Conservation (phyloP, 2,797 vertebrate species). For the Rhinichthys osculus region DNA sequence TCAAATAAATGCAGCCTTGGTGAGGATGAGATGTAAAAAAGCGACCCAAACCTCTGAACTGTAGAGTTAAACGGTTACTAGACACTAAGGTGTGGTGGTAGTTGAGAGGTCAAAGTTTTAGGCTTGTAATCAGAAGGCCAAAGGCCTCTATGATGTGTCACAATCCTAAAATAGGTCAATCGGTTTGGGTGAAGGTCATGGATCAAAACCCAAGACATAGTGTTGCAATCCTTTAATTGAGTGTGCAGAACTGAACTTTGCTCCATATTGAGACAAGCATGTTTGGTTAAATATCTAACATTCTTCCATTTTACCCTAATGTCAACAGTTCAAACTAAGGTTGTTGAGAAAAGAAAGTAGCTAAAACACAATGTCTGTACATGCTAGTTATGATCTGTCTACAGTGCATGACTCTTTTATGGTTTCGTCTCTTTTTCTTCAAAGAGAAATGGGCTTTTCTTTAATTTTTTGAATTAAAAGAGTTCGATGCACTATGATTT, state of each 20-base stretch:
- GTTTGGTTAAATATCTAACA: not conserved
- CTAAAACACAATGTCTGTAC: not conserved
- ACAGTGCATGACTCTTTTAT: too few species aligned
- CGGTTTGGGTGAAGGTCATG: not conserved
- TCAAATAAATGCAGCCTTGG: not conserved
- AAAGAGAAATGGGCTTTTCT: not conserved
- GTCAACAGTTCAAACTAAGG: constrained; percentile 1
- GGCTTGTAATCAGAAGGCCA: not conserved
- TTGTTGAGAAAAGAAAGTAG: constrained; percentile 8
- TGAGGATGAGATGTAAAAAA: not conserved
- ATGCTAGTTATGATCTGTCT: not conserved
- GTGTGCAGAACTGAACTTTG: constrained; percentile 10
- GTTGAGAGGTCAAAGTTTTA: not conserved
- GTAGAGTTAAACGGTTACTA: not conserved
- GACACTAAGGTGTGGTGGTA: not conserved
- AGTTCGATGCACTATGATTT: not conserved
- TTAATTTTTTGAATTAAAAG: not conserved
- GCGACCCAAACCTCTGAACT: too few species aligned
- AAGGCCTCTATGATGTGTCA: not conserved
- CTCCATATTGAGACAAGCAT: not conserved
- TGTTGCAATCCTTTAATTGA: constrained; percentile 11
- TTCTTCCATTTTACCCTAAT: not conserved
- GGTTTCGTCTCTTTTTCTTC: too few species aligned
- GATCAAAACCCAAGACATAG: not conserved
- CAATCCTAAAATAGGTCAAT: not conserved